Evolutionary conservation across 2,797 vertebrate species (phyloP).

Genomic region (Takifugu rubripes): DNA sequence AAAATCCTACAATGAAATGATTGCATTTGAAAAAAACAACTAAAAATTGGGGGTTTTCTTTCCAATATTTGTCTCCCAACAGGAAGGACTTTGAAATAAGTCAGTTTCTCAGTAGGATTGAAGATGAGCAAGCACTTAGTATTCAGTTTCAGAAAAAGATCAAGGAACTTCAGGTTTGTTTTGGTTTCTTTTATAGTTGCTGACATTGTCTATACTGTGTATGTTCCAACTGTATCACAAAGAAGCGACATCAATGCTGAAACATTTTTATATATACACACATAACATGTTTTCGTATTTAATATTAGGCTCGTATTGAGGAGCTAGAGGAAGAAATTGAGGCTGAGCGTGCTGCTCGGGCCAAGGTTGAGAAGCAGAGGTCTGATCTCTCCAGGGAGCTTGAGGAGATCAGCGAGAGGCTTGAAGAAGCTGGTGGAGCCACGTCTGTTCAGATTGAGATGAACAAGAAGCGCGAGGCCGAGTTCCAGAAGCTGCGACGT

Average conservation of each 20-base stretch:
- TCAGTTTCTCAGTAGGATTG: slow-evolving; percentile 80
- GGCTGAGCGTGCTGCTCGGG: slow-evolving; percentile 71
- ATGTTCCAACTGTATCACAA: background rate
- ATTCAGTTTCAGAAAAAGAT: slow-evolving; percentile 72
- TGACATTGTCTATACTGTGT: background rate
- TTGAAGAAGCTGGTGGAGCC: slow-evolving; percentile 83
- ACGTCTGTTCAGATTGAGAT: slow-evolving; percentile 78
- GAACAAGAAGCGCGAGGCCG: slow-evolving; percentile 84
- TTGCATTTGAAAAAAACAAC: background rate
- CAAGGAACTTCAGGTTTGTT: slow-evolving; percentile 82
- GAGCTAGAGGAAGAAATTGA: slow-evolving; percentile 86
- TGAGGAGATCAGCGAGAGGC: slow-evolving; percentile 83
- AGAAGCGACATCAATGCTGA: background rate
- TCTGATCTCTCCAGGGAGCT: slow-evolving; percentile 80
- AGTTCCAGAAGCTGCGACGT: slow-evolving; percentile 82
- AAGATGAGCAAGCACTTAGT: slow-evolving; percentile 80
- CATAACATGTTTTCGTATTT: background rate
- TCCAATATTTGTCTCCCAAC: background rate
- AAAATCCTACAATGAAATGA: background rate
- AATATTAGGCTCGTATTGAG: slow-evolving; percentile 77
- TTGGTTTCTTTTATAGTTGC: background rate
- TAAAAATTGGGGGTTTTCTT: too few species aligned
- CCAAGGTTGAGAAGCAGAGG: slow-evolving; percentile 81
- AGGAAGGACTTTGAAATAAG: slow-evolving; percentile 89
- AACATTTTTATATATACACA: background rate